Evolutionary conservation across 1,140 invertebrate species (phyloP), one percentile per base, ranked within the genome.

Genomic region (Anthonomus grandis): DNA sequence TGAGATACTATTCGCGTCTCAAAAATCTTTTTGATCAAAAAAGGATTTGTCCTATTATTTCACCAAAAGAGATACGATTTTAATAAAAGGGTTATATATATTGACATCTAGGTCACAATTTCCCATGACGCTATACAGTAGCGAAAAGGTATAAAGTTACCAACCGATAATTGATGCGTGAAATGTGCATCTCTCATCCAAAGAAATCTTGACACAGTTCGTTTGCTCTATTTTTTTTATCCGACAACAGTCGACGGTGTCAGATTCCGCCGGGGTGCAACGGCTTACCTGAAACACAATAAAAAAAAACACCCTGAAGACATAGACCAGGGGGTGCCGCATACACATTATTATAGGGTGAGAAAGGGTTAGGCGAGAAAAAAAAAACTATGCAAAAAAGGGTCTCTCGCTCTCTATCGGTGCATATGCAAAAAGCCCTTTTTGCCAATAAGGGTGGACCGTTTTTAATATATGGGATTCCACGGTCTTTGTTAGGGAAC

Each of bases 331-430:
- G 56, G 68, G 69, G 67, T 70, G 62, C 66, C 64, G 60, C 61
- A 66, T 68, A 68, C n/a, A n/a, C 59, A 70, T 69, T 69, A 68
- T 70, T 66, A 58, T 65, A 63, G 68, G 69, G 69, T 66, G 68
- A 63, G 66, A 67, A 70, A 68, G 70, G 71, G 67, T 66, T 64
- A 62, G 39, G 38, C n/a, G n/a, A n/a, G n/a, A n/a, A n/a, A n/a
- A n/a, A 68, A 68, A 70, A 67, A 70, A 67, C 64, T 71, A 73
- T 72, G 71, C 70, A 73, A 73, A 73, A 73, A 71, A 70, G 70
- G 70, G 68, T 68, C n/a, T n/a, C n/a, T n/a, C 55, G 59, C 56
- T 64, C 66, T 67, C 63, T 66, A 67, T 57, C 54, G 60, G 65
- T 67, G 65, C 62, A 64, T 69, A 70, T 70, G 68, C 69, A 70